Evolutionary conservation across 2,113 vertebrate genomes (phyloP).

Genomic region (Azemiops feae): DNA sequence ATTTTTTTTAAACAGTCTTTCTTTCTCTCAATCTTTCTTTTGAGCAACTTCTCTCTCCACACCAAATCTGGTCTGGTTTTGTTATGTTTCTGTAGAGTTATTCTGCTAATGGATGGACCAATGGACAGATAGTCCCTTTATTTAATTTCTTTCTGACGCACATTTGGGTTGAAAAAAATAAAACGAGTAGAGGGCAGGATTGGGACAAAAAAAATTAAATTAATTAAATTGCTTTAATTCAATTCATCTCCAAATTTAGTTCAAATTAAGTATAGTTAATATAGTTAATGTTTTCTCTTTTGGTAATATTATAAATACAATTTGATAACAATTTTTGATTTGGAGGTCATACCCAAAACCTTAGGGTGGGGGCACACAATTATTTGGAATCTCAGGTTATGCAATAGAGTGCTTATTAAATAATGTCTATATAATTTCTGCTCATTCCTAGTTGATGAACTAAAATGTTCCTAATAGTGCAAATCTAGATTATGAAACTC

Average conservation of each 20-base stretch:
- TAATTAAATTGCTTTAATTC: not conserved
- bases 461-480: not conserved
- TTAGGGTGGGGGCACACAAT: not conserved
- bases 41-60: not conserved
- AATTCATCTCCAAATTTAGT: not conserved
- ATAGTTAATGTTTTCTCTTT: not conserved
- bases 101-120: not conserved
- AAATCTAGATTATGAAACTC: not conserved
- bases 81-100: not conserved
- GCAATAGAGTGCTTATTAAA: not conserved
- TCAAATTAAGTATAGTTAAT: not conserved
- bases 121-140: not conserved
- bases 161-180: not conserved
- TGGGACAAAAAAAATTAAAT: not conserved
- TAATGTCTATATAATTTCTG: not conserved
- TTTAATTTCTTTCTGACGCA: not conserved
- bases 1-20: not conserved
- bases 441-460: not conserved
- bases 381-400: not conserved
- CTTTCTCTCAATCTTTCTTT: not conserved
- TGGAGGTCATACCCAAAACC: not conserved
- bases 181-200: not conserved
- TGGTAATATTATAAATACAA: not conserved
- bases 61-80: not conserved
- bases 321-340: not conserved